phyloP scores from a whole-genome alignment of 2,797 vertebrate species.

The Allobates femoralis region DNA sequence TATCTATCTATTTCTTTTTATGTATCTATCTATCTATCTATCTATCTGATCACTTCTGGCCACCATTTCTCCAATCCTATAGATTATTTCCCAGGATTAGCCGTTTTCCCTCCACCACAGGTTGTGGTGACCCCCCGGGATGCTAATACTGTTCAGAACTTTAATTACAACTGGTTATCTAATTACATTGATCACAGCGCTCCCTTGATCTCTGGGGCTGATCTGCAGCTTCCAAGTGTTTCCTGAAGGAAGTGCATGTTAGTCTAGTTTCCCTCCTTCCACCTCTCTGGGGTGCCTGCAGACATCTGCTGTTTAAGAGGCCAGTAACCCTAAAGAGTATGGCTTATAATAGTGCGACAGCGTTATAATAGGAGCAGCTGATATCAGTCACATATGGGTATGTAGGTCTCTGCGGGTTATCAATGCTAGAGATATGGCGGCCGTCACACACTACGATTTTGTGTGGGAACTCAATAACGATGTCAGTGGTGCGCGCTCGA shows the following conservation, averaged over 20 bases:
- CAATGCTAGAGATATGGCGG: background rate
- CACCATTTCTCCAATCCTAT: background rate
- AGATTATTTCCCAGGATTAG: background rate
- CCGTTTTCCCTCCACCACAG: background rate
- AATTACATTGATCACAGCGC: constrained; percentile 1
- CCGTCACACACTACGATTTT: no score
- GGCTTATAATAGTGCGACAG: background rate
- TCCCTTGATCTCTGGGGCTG: background rate
- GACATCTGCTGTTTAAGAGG: background rate
- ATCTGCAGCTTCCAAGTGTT: constrained; percentile 4
- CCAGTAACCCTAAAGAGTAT: background rate
- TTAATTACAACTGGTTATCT: constrained; percentile 2
- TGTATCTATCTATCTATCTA: background rate
- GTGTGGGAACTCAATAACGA: no score
- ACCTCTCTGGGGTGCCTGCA: background rate
- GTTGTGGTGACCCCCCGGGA: background rate
- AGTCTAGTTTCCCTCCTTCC: background rate
- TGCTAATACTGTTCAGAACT: background rate
- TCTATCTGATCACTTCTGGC: background rate
- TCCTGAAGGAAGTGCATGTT: constrained; percentile 14
- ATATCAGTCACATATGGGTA: background rate
- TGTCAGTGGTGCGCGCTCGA: no score
- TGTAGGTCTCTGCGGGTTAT: background rate
- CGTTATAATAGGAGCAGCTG: background rate
- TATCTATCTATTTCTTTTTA: background rate